These are phyloP conservation scores for Zophobas morio DNA, from an alignment of 1,140 invertebrate genomes.

Conservation along the genomic window DNA sequence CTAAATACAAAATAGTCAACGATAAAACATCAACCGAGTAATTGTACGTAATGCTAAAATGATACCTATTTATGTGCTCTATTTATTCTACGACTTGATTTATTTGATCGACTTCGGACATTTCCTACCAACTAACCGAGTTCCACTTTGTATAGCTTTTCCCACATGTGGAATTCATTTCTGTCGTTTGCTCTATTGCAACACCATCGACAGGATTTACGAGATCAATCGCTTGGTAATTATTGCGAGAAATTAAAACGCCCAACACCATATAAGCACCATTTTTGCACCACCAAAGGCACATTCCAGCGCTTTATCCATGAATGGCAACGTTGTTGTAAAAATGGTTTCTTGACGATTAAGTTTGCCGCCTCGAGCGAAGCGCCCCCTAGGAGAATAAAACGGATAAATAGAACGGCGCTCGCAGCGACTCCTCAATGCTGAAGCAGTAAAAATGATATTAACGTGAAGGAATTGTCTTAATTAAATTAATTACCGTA, in stretches of 20 bases:
- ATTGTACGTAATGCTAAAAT: constrained; percentile 1
- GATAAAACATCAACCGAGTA: constrained; percentile 6
- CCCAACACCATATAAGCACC: constrained; percentile 20
- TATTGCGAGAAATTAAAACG: constrained; percentile 31
- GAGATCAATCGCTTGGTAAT: constrained; percentile 31
- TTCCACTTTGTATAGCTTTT: constrained; percentile 21
- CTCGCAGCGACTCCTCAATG: background rate
- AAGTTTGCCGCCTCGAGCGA: background rate
- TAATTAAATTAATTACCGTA: constrained; percentile 37
- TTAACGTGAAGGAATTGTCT: constrained; percentile 27
- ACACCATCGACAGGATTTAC: constrained; percentile 35
- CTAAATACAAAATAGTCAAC: background rate
- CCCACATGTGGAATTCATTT: constrained; percentile 25
- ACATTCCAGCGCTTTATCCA: background rate
- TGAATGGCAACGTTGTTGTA: background rate
- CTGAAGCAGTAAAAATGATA: constrained; percentile 13
- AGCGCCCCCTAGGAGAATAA: constrained; percentile 2
- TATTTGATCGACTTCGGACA: constrained; percentile 14
- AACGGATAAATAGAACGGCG: background rate
- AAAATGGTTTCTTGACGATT: background rate
- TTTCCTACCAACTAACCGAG: constrained; percentile 16
- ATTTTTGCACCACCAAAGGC: background rate
- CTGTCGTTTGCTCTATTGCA: constrained; percentile 37
- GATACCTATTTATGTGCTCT: background rate
- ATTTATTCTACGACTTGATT: constrained; percentile 19